These are phyloP conservation scores for Nymphalis urticae DNA, from an alignment of 2,888 invertebrate species.

Conservation along the genomic window DNA sequence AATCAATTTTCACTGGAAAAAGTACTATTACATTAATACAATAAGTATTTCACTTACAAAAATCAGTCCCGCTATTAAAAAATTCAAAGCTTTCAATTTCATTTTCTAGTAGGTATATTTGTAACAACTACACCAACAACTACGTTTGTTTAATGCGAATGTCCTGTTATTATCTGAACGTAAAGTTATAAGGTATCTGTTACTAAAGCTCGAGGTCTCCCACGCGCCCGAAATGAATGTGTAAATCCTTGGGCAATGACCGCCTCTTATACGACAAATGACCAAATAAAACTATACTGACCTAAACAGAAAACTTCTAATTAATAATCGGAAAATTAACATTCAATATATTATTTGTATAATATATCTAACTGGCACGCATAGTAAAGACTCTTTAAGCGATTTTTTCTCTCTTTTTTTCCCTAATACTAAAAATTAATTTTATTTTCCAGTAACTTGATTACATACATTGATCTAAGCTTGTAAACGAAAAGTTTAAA, in stretches of 20 bases:
- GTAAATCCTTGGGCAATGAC: slow-evolving; percentile 63
- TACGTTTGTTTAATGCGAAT: slow-evolving; percentile 26
- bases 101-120: slow-evolving; percentile 17
- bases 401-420: too few species aligned
- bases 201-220: slow-evolving; percentile 60
- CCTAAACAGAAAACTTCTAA: slow-evolving; percentile 26
- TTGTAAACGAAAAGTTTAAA: neutral
- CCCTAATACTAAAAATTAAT: too few species aligned
- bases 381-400: too few species aligned
- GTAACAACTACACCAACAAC: slow-evolving; percentile 7
- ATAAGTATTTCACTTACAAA: slow-evolving; percentile 28
- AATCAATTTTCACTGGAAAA: slow-evolving; percentile 21
- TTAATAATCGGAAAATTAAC: neutral
- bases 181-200: slow-evolving; percentile 49
- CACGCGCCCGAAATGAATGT: slow-evolving; percentile 61
- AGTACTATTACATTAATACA: neutral
- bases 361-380: too few species aligned
- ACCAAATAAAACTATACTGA: slow-evolving; percentile 30
- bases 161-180: slow-evolving; percentile 55
- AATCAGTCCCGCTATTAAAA: slow-evolving; percentile 18
- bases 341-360: too few species aligned
- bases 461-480: too few species aligned
- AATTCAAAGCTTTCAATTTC: slow-evolving; percentile 20
- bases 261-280: slow-evolving; percentile 52
- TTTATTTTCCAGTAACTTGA: too few species aligned